Conservation (phyloP, 2,797 vertebrate species). For the Eospalax fontanierii region DNA sequence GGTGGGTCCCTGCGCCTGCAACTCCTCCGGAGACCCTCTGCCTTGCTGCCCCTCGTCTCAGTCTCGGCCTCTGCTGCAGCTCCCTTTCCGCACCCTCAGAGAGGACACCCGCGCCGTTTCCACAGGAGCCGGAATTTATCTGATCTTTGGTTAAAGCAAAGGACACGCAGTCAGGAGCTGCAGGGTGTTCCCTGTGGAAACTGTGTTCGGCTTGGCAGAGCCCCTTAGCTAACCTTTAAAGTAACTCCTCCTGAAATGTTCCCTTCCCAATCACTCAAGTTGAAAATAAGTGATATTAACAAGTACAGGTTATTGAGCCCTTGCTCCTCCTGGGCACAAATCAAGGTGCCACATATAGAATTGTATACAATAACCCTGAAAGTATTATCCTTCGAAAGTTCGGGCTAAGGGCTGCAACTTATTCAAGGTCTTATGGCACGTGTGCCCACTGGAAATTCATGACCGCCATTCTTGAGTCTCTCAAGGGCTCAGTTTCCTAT, state of each 20-base stretch:
- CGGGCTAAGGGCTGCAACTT: not conserved
- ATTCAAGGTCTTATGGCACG: not conserved
- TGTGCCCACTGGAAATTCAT: not conserved
- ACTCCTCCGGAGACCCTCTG: not conserved
- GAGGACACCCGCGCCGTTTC: not conserved
- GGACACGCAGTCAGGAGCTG: not conserved
- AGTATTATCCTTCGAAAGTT: not conserved
- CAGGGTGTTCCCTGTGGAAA: not conserved
- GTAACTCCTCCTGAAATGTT: not conserved
- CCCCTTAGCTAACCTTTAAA: not conserved
- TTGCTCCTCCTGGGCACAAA: not conserved
- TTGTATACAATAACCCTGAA: not conserved
- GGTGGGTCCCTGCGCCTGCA: rapidly evolving
- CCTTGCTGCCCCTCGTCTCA: not conserved
- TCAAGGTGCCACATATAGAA: not conserved
- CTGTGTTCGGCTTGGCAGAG: not conserved
- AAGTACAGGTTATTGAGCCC: not conserved
- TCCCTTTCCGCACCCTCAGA: not conserved
- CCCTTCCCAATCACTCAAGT: not conserved
- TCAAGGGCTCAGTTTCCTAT: not conserved
- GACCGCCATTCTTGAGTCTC: not conserved
- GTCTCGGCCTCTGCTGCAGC: not conserved
- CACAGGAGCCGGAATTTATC: not conserved
- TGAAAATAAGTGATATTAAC: not conserved
- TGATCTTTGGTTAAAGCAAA: not conserved